phyloP scores from a whole-genome alignment of 2,888 invertebrate genomes.

The Cosmorhoe ocellata region DNA sequence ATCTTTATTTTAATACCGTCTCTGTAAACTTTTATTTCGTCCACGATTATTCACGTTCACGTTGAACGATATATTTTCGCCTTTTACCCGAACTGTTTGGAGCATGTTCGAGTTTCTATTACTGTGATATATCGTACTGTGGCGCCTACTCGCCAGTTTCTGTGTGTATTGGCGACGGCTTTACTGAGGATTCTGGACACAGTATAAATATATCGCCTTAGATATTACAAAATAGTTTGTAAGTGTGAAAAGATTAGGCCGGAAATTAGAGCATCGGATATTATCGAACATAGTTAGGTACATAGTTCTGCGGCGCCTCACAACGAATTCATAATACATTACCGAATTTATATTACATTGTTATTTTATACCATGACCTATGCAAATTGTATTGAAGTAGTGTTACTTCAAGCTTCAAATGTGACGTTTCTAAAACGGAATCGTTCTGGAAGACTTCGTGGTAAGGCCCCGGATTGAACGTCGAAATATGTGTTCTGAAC shows the following conservation, averaged over 20 bases:
- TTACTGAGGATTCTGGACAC: conserved; percentile 1
- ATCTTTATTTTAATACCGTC: conserved; percentile 56
- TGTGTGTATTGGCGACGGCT: conserved; percentile 5
- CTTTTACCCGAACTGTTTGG: conserved; percentile 33
- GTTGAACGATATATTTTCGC: conserved; percentile 72
- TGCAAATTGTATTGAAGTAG: no score
- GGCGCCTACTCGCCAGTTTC: conserved; percentile 20
- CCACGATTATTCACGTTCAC: conserved; percentile 65
- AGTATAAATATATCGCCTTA: conserved; percentile 7
- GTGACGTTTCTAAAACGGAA: no score
- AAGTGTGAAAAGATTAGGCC: background rate
- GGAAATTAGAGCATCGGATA: background rate
- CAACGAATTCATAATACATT: no score
- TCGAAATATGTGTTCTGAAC: no score
- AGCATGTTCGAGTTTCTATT: conserved; percentile 43
- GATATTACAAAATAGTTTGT: background rate
- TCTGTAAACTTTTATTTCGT: conserved; percentile 63
- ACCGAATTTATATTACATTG: no score
- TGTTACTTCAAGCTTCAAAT: no score
- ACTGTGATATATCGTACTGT: conserved; percentile 46
- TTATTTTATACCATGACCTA: no score
- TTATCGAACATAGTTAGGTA: no score
- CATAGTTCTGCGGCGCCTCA: no score
- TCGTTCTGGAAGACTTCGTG: no score
- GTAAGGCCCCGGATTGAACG: no score